Base-by-base conservation (phyloP, 2,797 vertebrate genomes). In the Eulemur coronatus region DNA sequence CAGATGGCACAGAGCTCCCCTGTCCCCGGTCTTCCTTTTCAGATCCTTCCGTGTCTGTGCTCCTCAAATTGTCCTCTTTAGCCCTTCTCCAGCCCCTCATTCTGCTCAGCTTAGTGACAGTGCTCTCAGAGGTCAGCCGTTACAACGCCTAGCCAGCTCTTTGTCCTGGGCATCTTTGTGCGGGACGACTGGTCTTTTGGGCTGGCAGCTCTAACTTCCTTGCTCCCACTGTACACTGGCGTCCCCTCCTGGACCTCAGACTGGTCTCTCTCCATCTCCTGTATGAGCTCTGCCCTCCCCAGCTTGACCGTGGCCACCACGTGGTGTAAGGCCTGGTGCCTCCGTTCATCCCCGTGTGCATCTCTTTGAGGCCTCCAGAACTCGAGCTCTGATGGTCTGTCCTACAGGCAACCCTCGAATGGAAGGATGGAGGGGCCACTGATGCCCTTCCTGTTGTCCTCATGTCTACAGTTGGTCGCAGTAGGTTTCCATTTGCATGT, bases 401-500 rank as follows among this genome's bases (percentile, higher is more conserved):
- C 52, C 82, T n/a, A 3, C 30, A 61, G 81, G 35, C 22, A 1
- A 17, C 18, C 81, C 82, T 48, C 1, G 2, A 79, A 10, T 50
- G n/a, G 59, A 59, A 4, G 43, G 61, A 72, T 1, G 14, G 84
- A 67, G 17, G 61, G 63, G 41, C 61, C 52, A 52, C 63, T 1
- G n/a, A 35, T 4, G 28, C 30, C 82, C 35, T 90, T 59, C 50
- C 35, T 41, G 0, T 38, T 24, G 72, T 24, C 79, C 55, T 33
- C 7, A 63, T 33, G 61, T 90, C 91, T 93, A 15, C 35, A 15
- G 13, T 20, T 70, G 94, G 97, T 93, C 57, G 1, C 76, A 81
- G 46, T 43, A 69, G 73, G 79, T 61, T 96, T 97, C 70, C 65
- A 63, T 86, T 78, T 35, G 26, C 69, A 28, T 86, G 89, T 88